A percentile compares a stretch with the other conserved stretches of the same genome.
Evolutionary conservation across 2,113 vertebrate genomes (phyloP).

Genomic region (Chionomys nivalis): DNA sequence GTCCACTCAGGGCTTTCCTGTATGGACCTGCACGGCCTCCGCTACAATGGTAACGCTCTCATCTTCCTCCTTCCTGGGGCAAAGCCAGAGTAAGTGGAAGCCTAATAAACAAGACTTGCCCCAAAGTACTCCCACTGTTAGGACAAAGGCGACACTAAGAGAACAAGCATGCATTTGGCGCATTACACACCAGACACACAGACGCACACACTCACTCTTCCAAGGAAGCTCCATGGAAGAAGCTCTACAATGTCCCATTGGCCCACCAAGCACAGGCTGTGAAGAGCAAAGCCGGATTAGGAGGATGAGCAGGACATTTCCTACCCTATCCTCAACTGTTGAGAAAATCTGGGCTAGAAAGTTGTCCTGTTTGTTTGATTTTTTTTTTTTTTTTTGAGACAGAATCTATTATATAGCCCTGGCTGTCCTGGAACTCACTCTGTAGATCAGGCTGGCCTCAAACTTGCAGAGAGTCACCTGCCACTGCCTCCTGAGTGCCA

Average conservation of each 20-base stretch:
- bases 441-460: neutral
- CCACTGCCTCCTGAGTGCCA: neutral
- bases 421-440: neutral
- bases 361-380: neutral
- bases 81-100: neutral
- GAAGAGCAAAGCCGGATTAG: neutral
- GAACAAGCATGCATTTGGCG: neutral
- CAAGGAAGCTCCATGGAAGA: neutral
- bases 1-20: neutral
- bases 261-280: neutral
- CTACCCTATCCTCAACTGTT: neutral
- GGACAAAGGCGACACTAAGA: neutral
- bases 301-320: neutral
- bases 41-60: neutral
- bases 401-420: neutral
- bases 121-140: neutral
- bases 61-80: neutral
- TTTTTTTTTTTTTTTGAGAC: neutral
- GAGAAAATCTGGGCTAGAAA: neutral
- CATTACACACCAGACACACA: neutral
- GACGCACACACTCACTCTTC: neutral
- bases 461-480: neutral
- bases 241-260: accelerated
- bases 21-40: neutral
- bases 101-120: neutral